Base-by-base conservation (phyloP, 2,797 vertebrate genomes). In the Sternarchorhynchus goeldii region DNA sequence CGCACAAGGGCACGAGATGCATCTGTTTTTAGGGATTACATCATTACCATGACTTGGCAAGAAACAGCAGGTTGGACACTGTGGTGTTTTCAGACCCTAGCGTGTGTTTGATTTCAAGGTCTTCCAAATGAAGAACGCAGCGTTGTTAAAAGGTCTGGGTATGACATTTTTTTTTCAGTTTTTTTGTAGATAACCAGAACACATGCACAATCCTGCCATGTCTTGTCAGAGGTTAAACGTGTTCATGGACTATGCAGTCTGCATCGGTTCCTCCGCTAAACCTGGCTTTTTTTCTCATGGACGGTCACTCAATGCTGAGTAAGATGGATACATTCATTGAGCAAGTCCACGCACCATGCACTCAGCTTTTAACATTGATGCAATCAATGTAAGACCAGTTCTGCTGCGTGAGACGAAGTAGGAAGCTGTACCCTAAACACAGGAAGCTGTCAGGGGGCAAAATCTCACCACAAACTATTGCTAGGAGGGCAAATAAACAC, bases 21-120 rank as follows among this genome's bases (percentile, higher is more conserved):
- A 25, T 31, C 20, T 34, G 32, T 65, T 50, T 64, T 69, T 31
- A n/a, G 60, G 36, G 14, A 75, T 80, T 3, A 58, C 66, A 76
- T 75, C 78, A 65, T 34, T 18, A 66, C 25, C 32, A 58, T 50
- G 66, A 58, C 65, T 63, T 6, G 18, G 59, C 72, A 63, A 31
- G 10, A 74, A 74, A 31, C 18, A 60, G 34, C 29, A 45, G 34
- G 72, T 70, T 25, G 31, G 29, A 70, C 67, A 34, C 16, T n/a
- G 67, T 6, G n/a, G 50, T 8, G 50, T 29, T 3, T 55, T 72
- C 5, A 18, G 50, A 29, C n/a, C 56, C 17, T 6, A 8, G n/a
- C 18, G 21, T 32, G 32, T 20, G 21, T 21, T 39, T 8, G 12
- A 6, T 65, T 20, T 41, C 64, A 39, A 21, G 6, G 50, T 21